These are phyloP conservation scores for Apantesis nais DNA, from an alignment of 2,888 invertebrate genomes.

Conservation along the genomic window DNA sequence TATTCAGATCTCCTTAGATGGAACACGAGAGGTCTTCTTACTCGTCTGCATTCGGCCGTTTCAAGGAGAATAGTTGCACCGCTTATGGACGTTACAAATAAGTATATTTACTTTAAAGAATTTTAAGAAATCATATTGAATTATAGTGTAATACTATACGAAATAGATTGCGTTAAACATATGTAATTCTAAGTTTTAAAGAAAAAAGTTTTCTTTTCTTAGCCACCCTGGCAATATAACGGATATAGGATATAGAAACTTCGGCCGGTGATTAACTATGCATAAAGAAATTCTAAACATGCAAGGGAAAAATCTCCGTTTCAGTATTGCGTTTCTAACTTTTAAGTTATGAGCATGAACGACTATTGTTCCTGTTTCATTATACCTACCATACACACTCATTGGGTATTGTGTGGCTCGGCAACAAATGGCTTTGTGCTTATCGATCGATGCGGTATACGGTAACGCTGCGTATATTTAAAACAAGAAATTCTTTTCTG, in stretches of 20 bases:
- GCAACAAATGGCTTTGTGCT: background rate
- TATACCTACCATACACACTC: background rate
- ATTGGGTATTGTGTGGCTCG: background rate
- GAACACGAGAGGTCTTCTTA: too few species aligned
- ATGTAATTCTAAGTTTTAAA: background rate
- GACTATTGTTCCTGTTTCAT: slow-evolving; percentile 5
- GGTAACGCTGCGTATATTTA: background rate
- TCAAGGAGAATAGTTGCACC: too few species aligned
- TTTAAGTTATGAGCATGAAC: background rate
- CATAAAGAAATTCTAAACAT: background rate
- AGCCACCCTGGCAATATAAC: background rate
- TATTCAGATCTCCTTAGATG: too few species aligned
- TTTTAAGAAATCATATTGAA: too few species aligned
- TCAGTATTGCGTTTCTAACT: background rate
- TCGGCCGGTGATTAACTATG: background rate
- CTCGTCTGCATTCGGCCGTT: too few species aligned
- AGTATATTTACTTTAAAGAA: too few species aligned
- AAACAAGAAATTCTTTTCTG: background rate
- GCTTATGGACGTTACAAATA: too few species aligned
- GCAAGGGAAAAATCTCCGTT: background rate
- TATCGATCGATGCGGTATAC: background rate
- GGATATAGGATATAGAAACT: too few species aligned
- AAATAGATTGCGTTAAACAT: background rate
- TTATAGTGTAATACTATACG: too few species aligned
- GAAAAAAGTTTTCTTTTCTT: background rate